Base-by-base conservation (phyloP, 2,888 invertebrate genomes). In the Aspidiotus destructor region DNA sequence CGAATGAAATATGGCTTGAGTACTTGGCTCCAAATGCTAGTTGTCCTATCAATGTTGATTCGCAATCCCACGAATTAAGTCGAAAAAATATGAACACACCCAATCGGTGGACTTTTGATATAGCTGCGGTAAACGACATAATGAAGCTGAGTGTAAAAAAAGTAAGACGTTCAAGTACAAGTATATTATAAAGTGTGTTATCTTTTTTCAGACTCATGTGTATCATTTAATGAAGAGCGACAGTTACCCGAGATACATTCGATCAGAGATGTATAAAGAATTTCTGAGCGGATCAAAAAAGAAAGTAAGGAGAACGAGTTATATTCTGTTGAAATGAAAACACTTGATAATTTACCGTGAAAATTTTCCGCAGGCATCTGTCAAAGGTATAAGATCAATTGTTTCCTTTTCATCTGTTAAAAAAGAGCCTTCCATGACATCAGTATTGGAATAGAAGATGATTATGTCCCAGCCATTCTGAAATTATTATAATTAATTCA, bases 211-310 rank as follows among this genome's bases (percentile, higher is more conserved):
- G 94, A 92, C 95, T 8, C 99, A 99, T 80, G 97, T 99, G 53
- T 99, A 97, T 79, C 95, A 97, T 76, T 82, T 99, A 74, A 99
- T 99, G 99, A 98, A 98, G 78, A 95, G 93, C 73, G 99, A 99
- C 80, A 96, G 95, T 76, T 99, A 99, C 77, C 96, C 96, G 68
- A 84, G 99, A 74, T 99, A 98, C 77, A 82, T 99, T 67, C 87
- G 99, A 72, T 98, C 97, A 0, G 98, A 98, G 74, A 93, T 96
- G 90, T 99, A 98, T 81, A 96, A 96, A 83, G 97, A 97, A 74
- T 93, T 90, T 77, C 81, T 97, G 71, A 94, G 90, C 78, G 93
- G 93, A 73, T 91, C 94, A 73, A 92, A 95, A 81, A 97, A 97
- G 81, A 97, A 97, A 88, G 94, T 95, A 81, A 77, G 9, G 11